Conservation (phyloP, 2,113 vertebrate species). For the Chinchilla lanigera region DNA sequence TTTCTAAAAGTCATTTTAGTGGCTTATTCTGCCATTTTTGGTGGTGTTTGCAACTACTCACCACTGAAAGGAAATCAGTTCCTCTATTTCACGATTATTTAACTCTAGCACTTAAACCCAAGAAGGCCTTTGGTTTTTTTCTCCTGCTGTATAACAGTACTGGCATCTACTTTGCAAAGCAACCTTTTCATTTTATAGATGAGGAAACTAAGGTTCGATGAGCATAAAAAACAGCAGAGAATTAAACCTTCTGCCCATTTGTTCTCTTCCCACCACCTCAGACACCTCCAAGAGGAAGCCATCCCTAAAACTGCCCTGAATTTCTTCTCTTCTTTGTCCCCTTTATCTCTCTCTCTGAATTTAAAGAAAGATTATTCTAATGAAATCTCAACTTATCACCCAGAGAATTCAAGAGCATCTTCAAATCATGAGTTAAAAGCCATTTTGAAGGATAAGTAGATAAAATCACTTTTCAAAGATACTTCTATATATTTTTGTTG, state of each 20-base stretch:
- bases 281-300: not conserved
- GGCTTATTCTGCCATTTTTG: slow-evolving; percentile 31
- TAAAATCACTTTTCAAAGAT: slow-evolving; percentile 16
- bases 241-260: not conserved
- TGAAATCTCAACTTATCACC: not conserved
- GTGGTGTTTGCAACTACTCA: slow-evolving; percentile 13
- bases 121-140: not conserved
- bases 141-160: not conserved
- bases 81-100: slow-evolving; percentile 30
- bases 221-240: not conserved
- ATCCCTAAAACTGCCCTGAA: not conserved
- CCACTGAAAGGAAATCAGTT: not conserved
- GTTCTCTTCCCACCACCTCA: not conserved
- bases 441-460: slow-evolving; percentile 44
- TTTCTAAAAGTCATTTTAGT: slow-evolving; percentile 28
- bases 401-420: not conserved
- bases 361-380: slow-evolving; percentile 16
- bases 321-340: not conserved
- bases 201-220: not conserved
- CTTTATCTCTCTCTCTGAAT: not conserved
- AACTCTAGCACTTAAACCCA: slow-evolving; percentile 10
- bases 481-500: not conserved
- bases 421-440: slow-evolving; percentile 5
- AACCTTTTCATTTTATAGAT: not conserved
- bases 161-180: not conserved